Evolutionary conservation across 1,140 invertebrate genomes (phyloP).

Genomic region (Brachionus koreanus): DNA sequence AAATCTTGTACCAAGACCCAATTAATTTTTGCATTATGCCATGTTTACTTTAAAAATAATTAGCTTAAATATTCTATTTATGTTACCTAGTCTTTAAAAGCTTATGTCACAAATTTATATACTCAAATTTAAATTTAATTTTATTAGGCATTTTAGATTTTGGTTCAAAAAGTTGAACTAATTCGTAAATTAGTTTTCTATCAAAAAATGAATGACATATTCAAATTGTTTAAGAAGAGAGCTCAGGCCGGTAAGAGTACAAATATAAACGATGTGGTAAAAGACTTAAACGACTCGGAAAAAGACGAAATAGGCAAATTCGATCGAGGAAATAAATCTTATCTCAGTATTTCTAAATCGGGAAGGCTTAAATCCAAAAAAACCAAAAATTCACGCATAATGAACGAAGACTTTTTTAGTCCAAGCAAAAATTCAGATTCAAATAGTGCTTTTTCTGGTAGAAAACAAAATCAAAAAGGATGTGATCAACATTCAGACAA

Average conservation of each 20-base stretch:
- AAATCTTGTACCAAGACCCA: background rate
- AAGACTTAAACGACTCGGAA: constrained; percentile 36
- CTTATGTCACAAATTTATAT: background rate
- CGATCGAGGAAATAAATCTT: constrained; percentile 34
- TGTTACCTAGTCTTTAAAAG: background rate
- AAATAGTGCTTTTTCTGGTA: background rate
- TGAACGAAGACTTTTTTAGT: constrained; percentile 39
- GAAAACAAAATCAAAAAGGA: background rate
- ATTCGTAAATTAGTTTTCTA: background rate
- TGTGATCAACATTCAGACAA: constrained; percentile 36
- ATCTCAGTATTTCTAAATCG: constrained; percentile 43
- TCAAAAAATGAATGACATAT: constrained; percentile 38
- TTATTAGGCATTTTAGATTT: background rate
- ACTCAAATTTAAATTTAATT: background rate
- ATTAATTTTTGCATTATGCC: constrained; percentile 19
- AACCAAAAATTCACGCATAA: constrained; percentile 11
- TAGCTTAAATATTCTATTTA: background rate
- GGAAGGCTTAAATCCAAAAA: constrained; percentile 33
- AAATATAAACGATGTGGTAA: constrained; percentile 38
- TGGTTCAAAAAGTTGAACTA: background rate
- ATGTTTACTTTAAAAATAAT: constrained; percentile 1
- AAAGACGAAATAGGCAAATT: constrained; percentile 40
- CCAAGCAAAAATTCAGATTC: background rate
- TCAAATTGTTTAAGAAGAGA: constrained; percentile 41
- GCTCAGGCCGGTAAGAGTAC: constrained; percentile 38